Conservation (phyloP, 2,888 invertebrate genomes). For the Drosophila incognita region DNA sequence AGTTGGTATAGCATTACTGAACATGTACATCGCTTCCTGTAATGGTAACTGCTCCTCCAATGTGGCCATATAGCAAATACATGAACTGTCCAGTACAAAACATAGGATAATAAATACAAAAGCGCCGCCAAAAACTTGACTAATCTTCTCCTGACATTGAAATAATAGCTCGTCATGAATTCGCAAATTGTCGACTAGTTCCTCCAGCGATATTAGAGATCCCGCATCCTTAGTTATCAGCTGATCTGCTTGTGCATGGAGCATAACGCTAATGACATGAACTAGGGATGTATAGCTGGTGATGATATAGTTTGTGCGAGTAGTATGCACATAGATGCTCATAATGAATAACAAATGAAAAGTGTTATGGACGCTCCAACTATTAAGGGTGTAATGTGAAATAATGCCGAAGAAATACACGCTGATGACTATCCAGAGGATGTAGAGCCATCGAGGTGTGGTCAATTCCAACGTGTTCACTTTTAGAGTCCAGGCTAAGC, state of each 20-base stretch:
- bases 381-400: accelerated
- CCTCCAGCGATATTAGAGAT: not conserved
- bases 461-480: conserved; percentile 28
- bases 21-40: not conserved
- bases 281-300: conserved; percentile 33
- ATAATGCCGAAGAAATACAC: not conserved
- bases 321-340: not conserved
- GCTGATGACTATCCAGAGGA: conserved; percentile 23
- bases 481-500: conserved; percentile 7
- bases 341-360: not conserved
- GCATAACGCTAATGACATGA: conserved; percentile 7
- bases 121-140: conserved; percentile 42
- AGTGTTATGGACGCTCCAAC: not conserved
- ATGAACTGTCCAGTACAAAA: conserved; percentile 31
- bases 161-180: conserved; percentile 45
- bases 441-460: conserved; percentile 22
- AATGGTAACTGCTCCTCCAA: not conserved
- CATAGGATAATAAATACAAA: conserved; percentile 33
- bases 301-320: conserved; percentile 21
- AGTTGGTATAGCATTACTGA: conserved; percentile 19
- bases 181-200: conserved; percentile 12
- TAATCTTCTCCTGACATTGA: conserved; percentile 35
- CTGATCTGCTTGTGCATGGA: conserved; percentile 24
- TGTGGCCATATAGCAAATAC: conserved; percentile 5
- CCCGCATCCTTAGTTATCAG: not conserved